phyloP scores from a whole-genome alignment of 2,113 vertebrate species.

The Burhinus bistriatus region DNA sequence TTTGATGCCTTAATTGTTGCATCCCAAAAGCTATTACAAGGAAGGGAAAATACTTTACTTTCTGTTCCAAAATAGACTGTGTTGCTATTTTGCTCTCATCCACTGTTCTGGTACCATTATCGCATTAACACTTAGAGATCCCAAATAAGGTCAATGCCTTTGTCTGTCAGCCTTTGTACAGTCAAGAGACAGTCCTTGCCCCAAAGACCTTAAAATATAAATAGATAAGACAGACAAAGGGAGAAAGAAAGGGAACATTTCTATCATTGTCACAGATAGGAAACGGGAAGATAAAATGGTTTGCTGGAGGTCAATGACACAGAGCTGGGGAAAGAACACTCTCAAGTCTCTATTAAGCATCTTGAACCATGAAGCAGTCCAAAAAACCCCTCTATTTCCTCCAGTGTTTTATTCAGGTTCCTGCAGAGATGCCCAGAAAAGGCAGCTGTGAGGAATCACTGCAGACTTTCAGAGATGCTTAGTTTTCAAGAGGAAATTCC shows the following conservation, averaged over 20 bases:
- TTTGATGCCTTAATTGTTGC: background rate
- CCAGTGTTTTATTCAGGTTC: background rate
- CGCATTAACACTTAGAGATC: constrained; percentile 33
- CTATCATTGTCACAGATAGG: constrained; percentile 16
- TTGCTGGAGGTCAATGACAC: constrained; percentile 49
- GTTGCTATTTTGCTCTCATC: background rate
- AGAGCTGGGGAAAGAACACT: background rate
- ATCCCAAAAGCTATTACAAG: background rate
- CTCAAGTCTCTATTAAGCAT: background rate
- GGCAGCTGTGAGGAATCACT: background rate
- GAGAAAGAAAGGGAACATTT: constrained; percentile 59
- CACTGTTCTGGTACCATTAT: background rate
- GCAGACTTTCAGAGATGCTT: background rate
- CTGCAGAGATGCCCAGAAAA: background rate
- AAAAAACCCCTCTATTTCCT: background rate
- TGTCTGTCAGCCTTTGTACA: constrained; percentile 45
- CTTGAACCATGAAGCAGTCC: background rate
- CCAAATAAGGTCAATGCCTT: constrained; percentile 38
- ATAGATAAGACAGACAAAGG: constrained; percentile 62
- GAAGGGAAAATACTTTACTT: background rate
- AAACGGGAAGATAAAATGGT: constrained; percentile 27
- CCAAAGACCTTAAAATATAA: constrained; percentile 63
- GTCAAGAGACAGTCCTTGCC: constrained; percentile 47
- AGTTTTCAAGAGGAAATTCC: background rate
- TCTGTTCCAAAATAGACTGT: background rate